phyloP scores from a whole-genome alignment of 2,113 vertebrate genomes.

The Sceloporus tristichus region DNA sequence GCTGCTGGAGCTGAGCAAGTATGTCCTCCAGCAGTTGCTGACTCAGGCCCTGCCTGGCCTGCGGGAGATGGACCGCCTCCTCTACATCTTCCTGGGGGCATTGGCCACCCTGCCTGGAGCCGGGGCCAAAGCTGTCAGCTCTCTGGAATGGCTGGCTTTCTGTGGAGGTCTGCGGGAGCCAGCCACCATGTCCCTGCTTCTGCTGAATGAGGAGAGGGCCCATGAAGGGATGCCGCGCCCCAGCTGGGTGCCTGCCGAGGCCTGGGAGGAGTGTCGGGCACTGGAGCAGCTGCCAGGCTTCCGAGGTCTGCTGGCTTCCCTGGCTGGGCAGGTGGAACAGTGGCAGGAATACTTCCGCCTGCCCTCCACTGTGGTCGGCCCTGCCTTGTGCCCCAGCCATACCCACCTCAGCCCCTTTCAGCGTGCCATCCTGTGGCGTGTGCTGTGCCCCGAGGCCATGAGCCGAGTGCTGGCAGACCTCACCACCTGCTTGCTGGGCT shows the following conservation, averaged over 20 bases:
- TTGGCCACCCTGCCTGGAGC: constrained; percentile 72
- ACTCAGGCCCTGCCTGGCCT: constrained; percentile 73
- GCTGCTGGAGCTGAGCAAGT: constrained; percentile 70
- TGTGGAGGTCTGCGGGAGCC: constrained; percentile 75
- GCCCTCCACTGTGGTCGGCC: constrained; percentile 78
- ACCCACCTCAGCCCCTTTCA: constrained; percentile 81
- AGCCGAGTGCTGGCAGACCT: constrained; percentile 72
- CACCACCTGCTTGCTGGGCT: constrained; percentile 74
- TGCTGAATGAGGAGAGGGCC: background rate
- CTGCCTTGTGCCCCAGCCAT: constrained; percentile 75
- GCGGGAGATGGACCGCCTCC: constrained; percentile 64
- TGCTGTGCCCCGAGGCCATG: constrained; percentile 76
- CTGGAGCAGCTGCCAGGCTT: constrained; percentile 81
- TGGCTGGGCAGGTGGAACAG: constrained; percentile 67
- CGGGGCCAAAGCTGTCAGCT: constrained; percentile 61
- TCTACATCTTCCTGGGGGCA: constrained; percentile 79
- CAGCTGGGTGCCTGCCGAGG: constrained; percentile 73
- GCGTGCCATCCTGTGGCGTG: constrained; percentile 85
- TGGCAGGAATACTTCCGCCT: constrained; percentile 85
- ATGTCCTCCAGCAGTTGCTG: constrained; percentile 74
- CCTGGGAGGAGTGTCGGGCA: constrained; percentile 72
- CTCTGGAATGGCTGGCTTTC: constrained; percentile 76
- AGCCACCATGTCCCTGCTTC: background rate
- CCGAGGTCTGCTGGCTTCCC: constrained; percentile 77
- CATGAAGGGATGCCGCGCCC: constrained; percentile 52